Conservation (phyloP, 2,888 invertebrate genomes). For the Eudasyphora cyanicolor region DNA sequence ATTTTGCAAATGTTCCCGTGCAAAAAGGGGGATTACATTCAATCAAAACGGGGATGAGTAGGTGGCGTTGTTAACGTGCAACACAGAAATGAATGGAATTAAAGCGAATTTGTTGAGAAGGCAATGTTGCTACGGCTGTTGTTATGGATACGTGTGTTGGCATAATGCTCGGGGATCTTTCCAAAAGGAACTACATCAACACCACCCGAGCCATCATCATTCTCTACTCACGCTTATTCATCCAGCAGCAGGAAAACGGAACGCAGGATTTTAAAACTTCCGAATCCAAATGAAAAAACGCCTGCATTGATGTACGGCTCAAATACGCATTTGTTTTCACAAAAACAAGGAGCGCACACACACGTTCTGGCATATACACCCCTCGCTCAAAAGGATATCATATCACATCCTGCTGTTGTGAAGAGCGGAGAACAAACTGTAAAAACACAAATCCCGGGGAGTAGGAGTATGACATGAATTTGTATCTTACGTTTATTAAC, state of each 20-base stretch:
- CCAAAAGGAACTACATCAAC: neutral
- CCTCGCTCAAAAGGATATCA: conserved; percentile 18
- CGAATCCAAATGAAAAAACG: neutral
- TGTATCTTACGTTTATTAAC: conserved; percentile 72
- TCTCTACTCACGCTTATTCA: too few species aligned
- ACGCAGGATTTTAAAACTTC: neutral
- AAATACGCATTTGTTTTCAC: neutral
- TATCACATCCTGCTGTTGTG: neutral
- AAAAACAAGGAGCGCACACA: neutral
- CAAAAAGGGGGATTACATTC: neutral
- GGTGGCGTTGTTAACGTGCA: neutral
- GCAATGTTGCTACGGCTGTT: neutral
- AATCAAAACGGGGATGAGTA: neutral
- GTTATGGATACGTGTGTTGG: conserved; percentile 41
- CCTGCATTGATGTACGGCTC: neutral
- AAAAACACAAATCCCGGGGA: neutral
- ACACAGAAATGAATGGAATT: neutral
- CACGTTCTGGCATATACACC: too few species aligned
- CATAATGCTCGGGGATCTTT: conserved; percentile 58
- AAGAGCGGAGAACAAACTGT: neutral
- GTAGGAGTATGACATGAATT: conserved; percentile 28
- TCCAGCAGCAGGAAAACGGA: neutral
- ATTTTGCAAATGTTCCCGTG: neutral
- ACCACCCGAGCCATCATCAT: neutral
- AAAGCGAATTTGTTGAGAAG: conserved; percentile 13